Conservation (phyloP, 1,140 invertebrate species). For the Eciton burchellii region DNA sequence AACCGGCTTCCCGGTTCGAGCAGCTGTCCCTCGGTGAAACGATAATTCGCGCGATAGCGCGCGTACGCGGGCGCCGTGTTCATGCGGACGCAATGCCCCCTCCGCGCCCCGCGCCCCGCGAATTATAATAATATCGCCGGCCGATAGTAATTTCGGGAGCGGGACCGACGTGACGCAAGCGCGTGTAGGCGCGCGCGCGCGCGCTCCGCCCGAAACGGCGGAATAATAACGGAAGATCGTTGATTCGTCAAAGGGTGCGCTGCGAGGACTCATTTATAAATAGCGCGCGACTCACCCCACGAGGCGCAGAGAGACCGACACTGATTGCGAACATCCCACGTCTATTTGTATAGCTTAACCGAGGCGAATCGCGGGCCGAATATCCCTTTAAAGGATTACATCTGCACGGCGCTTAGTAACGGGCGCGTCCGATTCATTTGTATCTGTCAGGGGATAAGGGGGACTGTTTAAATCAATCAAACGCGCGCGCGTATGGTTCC, state of each 20-base stretch:
- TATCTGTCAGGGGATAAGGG: slow-evolving; percentile 82
- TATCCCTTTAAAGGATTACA: slow-evolving; percentile 85
- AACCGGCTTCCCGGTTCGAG: too few species aligned
- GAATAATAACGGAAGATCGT: slow-evolving; percentile 72
- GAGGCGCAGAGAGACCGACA: slow-evolving; percentile 67
- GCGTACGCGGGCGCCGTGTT: neutral
- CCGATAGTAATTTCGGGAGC: slow-evolving; percentile 47
- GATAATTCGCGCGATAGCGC: too few species aligned
- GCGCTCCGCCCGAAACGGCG: too few species aligned
- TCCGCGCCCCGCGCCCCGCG: too few species aligned
- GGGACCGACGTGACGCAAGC: slow-evolving; percentile 20
- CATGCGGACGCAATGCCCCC: slow-evolving; percentile 28
- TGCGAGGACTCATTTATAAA: slow-evolving; percentile 78
- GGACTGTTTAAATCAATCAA: slow-evolving; percentile 83
- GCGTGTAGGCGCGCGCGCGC: slow-evolving; percentile 43
- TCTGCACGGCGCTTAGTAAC: slow-evolving; percentile 75
- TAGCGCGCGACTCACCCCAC: slow-evolving; percentile 64
- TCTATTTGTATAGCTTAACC: slow-evolving; percentile 84
- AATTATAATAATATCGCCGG: slow-evolving; percentile 34
- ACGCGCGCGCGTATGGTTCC: slow-evolving; percentile 71
- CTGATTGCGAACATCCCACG: slow-evolving; percentile 83
- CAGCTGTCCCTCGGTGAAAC: too few species aligned
- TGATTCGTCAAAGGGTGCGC: slow-evolving; percentile 75
- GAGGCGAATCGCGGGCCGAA: slow-evolving; percentile 80
- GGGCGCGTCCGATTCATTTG: slow-evolving; percentile 83